Evolutionary conservation across 1,140 invertebrate genomes (phyloP), one percentile per base, ranked within the genome.

Genomic region (Monochamus saltuarius): DNA sequence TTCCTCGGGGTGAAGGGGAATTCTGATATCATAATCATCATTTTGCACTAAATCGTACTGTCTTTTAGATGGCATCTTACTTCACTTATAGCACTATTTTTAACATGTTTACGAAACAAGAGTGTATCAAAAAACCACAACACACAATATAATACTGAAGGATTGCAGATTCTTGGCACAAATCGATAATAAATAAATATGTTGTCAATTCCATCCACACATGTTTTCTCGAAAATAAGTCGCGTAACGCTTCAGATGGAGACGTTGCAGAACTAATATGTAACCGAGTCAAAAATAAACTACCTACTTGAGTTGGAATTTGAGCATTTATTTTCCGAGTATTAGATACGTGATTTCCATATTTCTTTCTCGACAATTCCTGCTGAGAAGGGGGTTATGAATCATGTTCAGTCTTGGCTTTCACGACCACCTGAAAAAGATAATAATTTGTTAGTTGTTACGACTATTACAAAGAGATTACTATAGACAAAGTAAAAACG

Each of bases 11-110:
- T 98, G 92, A 43, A 98, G 79, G 7, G 95, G 95, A 71, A 97
- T 94, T 68, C 92, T 84, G 53, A 90, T 90, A 79, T 98, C 95
- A 77, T 92, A 94, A 68, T 97, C 92, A 79, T 97, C 95, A 78
- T 95, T 93, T 65, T 90, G 89, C 70, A 98, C 94, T 77, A 97
- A 83, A 79, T 97, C 91, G 83, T 98, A 97, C 70, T 92, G 88
- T 78, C 89, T 90, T 76, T 91, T 93, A 71, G 89, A 91, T 73
- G 89, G 89, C 88, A 92, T 92, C 75, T 82, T 85, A 29, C 22
- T 29, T 29, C 22, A 29, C 22, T 29, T 29, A 29, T 29, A 29
- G 22, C 34, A 43, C 22, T 40, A 29, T 54, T 56, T 56, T 29
- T 29, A 29, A 56, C 53, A 56, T 56, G 11, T 56, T 56, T 22